A percentile compares a stretch with the other conserved stretches of the same genome.
Conservation (phyloP, 2,113 vertebrate species). For the Mesembrinibis cayennensis region DNA sequence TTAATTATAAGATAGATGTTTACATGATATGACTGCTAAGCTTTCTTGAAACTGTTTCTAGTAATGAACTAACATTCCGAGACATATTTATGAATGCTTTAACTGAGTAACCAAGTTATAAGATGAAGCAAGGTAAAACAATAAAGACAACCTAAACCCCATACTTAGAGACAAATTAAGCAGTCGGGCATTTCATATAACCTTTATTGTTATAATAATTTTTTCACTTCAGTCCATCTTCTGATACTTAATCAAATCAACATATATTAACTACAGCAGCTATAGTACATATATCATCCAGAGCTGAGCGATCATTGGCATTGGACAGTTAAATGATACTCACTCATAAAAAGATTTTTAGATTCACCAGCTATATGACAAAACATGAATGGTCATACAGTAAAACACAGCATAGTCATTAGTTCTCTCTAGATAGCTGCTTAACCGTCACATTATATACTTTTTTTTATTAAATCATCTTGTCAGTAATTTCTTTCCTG, state of each 20-base stretch:
- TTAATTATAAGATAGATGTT: slow-evolving; percentile 55
- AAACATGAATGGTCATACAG: background rate
- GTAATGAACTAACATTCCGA: slow-evolving; percentile 1
- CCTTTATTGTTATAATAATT: slow-evolving; percentile 38
- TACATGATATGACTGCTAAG: slow-evolving; percentile 44
- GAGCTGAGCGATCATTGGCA: background rate
- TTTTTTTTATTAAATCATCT: background rate
- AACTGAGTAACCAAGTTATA: slow-evolving; percentile 12
- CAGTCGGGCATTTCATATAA: slow-evolving; percentile 7
- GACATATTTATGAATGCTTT: slow-evolving; percentile 20
- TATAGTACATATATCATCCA: background rate
- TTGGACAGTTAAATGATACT: background rate
- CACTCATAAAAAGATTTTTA: background rate
- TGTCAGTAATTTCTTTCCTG: background rate
- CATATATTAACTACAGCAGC: background rate
- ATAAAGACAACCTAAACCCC: slow-evolving; percentile 26
- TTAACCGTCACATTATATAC: background rate
- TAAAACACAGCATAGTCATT: background rate
- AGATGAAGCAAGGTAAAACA: background rate
- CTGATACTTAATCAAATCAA: slow-evolving; percentile 36
- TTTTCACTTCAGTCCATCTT: slow-evolving; percentile 41
- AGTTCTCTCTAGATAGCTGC: background rate
- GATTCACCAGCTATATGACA: background rate
- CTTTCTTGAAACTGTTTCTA: slow-evolving; percentile 41
- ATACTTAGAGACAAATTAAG: slow-evolving; percentile 30